A percentile compares a stretch with the other conserved stretches of the same genome.
Conservation (phyloP, 2,888 invertebrate species). For the Phoronis australis region DNA sequence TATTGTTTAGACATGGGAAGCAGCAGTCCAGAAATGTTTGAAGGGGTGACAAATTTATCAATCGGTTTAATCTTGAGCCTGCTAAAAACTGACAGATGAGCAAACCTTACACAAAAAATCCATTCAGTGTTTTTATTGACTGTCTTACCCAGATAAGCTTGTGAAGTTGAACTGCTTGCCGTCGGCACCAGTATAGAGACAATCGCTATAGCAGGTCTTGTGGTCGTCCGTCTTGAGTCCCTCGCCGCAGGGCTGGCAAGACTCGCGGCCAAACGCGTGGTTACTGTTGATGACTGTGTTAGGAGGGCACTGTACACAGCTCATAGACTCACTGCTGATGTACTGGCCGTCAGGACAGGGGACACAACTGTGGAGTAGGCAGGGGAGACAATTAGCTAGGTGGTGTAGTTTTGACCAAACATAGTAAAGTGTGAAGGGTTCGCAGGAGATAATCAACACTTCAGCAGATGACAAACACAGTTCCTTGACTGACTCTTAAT, state of each 20-base stretch:
- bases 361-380: slow-evolving; percentile 51
- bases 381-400: too few species aligned
- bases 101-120: too few species aligned
- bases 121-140: too few species aligned
- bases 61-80: too few species aligned
- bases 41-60: too few species aligned
- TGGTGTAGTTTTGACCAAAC: neutral
- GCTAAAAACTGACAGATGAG: too few species aligned
- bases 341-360: slow-evolving; percentile 58
- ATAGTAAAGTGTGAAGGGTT: too few species aligned
- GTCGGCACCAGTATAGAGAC: slow-evolving; percentile 32
- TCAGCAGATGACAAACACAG: too few species aligned
- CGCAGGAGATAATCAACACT: too few species aligned
- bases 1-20: too few species aligned
- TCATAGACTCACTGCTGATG: slow-evolving; percentile 49
- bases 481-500: too few species aligned
- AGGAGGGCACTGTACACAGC: slow-evolving; percentile 55
- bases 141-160: slow-evolving; percentile 49
- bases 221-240: slow-evolving; percentile 53
- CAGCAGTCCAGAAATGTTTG: too few species aligned
- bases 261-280: slow-evolving; percentile 39
- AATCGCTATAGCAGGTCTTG: slow-evolving; percentile 54
- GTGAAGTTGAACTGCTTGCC: slow-evolving; percentile 39
- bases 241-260: slow-evolving; percentile 56
- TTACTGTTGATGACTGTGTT: slow-evolving; percentile 38